phyloP scores from a whole-genome alignment of 2,888 invertebrate species.

The Perithous albicinctus region DNA sequence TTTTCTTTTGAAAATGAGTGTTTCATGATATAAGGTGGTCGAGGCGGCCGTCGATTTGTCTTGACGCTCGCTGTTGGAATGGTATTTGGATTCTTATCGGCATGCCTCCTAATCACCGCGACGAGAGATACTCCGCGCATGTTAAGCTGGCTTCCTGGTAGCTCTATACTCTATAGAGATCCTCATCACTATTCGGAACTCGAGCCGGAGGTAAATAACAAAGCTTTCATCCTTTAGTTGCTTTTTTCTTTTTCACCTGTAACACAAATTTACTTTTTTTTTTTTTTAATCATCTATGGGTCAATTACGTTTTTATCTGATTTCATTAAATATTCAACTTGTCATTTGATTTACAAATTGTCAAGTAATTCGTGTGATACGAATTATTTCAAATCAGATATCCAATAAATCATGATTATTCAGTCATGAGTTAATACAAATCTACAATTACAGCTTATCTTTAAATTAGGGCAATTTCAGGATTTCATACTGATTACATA shows the following conservation, averaged over 20 bases:
- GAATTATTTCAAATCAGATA: too few relatives aligned
- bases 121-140: conserved; percentile 86
- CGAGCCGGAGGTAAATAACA: conserved; percentile 79
- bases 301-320: background rate
- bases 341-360: too few relatives aligned
- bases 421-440: too few relatives aligned
- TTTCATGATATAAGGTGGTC: conserved; percentile 68
- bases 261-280: background rate
- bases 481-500: too few relatives aligned
- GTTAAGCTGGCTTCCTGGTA: conserved; percentile 85
- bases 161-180: conserved; percentile 81
- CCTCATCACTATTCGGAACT: conserved; percentile 83
- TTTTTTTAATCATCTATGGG: background rate
- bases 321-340: background rate
- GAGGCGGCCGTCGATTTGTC: conserved; percentile 88
- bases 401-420: too few relatives aligned
- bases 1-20: conserved; percentile 10
- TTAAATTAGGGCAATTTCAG: too few relatives aligned
- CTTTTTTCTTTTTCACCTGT: background rate
- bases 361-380: too few relatives aligned
- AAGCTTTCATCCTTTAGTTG: background rate
- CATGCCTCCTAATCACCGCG: conserved; percentile 89
- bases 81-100: conserved; percentile 91
- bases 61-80: conserved; percentile 90
- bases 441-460: too few relatives aligned